Percentiles rank a stretch among this genome's conserved stretches.
Conservation (phyloP, 2,113 vertebrate genomes). For the Vulpes ferrilata region DNA sequence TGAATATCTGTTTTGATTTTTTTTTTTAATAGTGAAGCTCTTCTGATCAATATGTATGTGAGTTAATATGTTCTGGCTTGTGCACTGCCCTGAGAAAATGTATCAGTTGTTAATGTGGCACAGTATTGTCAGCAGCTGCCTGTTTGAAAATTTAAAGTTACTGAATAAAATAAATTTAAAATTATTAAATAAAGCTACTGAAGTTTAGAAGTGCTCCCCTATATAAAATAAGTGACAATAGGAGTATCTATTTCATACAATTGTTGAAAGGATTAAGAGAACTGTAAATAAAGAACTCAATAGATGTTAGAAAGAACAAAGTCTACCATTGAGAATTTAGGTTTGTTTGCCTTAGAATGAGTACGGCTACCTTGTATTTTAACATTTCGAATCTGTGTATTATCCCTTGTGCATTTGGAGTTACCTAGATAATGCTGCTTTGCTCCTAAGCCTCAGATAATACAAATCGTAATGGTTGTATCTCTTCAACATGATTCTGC, state of each 20-base stretch:
- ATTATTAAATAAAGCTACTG: neutral
- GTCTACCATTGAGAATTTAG: neutral
- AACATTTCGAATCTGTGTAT: neutral
- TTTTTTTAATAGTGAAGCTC: neutral
- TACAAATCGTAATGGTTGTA: conserved; percentile 74
- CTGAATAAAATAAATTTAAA: neutral
- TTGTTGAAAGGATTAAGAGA: neutral
- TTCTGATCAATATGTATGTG: neutral
- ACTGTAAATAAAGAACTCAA: neutral
- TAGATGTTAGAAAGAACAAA: neutral
- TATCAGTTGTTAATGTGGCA: neutral
- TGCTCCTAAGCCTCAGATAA: neutral
- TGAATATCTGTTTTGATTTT: neutral
- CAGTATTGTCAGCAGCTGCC: neutral
- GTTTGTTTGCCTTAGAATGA: neutral
- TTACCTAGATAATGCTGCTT: neutral
- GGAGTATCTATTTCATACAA: neutral
- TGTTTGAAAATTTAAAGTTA: conserved; percentile 31
- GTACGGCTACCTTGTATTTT: neutral
- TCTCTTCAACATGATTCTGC: conserved; percentile 77
- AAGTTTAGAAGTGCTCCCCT: neutral
- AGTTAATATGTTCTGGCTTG: neutral
- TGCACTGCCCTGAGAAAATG: neutral
- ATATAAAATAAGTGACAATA: neutral
- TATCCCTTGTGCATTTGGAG: neutral